Evolutionary conservation across 2,797 vertebrate species (phyloP).

Genomic region (Linurgus olivaceus): DNA sequence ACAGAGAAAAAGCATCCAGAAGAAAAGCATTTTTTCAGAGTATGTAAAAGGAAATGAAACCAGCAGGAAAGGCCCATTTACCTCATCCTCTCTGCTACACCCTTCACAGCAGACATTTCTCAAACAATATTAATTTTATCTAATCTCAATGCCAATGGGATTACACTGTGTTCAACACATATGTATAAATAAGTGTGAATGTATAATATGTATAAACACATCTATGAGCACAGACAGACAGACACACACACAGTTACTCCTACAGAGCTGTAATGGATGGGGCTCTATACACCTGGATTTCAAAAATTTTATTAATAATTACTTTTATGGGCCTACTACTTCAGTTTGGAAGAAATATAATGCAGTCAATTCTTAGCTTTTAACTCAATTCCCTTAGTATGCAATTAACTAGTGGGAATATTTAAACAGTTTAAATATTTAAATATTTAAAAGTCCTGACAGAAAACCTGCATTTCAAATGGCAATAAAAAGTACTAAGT

Average conservation of each 20-base stretch:
- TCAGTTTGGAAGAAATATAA: conserved; percentile 44
- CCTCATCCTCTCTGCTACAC: not conserved
- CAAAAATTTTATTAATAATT: not conserved
- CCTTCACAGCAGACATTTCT: not conserved
- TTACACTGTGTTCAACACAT: not conserved
- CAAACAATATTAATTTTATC: not conserved
- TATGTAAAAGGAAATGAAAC: not conserved
- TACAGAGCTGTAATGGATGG: not conserved
- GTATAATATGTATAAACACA: not conserved
- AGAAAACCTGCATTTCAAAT: not conserved
- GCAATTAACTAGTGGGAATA: not conserved
- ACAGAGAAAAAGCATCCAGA: not conserved
- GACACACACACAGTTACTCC: not conserved
- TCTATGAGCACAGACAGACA: not conserved
- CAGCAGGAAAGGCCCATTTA: not conserved
- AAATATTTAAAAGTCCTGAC: not conserved
- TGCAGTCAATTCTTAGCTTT: conserved; percentile 58
- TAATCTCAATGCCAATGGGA: not conserved
- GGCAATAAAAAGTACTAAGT: not conserved
- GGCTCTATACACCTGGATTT: not conserved
- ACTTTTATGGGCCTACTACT: not conserved
- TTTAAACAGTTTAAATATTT: not conserved
- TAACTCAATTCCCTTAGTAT: not conserved
- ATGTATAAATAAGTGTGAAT: not conserved
- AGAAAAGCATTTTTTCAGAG: not conserved